phyloP scores from a whole-genome alignment of 2,113 vertebrate genomes.

The Cinclus mexicanus region DNA sequence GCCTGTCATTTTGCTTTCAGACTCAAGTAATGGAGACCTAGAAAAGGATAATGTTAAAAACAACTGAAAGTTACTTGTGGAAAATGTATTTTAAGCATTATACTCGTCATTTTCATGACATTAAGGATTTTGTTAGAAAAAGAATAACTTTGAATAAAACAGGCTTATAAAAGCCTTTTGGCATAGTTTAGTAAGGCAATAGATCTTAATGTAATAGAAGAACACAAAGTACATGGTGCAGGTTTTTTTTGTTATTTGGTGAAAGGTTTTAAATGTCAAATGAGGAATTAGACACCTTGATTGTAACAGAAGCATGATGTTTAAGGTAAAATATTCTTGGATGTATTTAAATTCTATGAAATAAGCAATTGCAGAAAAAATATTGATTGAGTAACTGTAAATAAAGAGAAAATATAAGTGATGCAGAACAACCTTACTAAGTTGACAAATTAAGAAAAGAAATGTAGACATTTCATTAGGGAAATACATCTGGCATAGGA shows the following conservation, averaged over 20 bases:
- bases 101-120: background rate
- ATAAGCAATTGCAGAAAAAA: background rate
- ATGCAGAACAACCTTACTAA: background rate
- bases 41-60: background rate
- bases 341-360: background rate
- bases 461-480: background rate
- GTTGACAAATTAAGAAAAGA: background rate
- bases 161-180: background rate
- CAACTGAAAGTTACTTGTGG: background rate
- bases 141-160: background rate
- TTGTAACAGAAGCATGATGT: background rate
- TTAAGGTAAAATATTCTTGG: background rate
- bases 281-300: background rate
- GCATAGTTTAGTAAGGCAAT: background rate
- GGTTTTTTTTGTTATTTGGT: background rate
- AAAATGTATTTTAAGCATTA: background rate
- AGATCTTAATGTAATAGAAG: background rate
- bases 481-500: background rate
- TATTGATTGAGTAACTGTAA: background rate
- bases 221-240: background rate
- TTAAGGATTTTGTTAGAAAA: background rate
- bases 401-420: background rate
- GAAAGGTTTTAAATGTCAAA: background rate
- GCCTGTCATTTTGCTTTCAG: background rate
- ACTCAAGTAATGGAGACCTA: background rate